Evolutionary conservation across 2,888 invertebrate species (phyloP), one percentile per base, ranked within the genome.

Genomic region (Ormyrus thymus): DNA sequence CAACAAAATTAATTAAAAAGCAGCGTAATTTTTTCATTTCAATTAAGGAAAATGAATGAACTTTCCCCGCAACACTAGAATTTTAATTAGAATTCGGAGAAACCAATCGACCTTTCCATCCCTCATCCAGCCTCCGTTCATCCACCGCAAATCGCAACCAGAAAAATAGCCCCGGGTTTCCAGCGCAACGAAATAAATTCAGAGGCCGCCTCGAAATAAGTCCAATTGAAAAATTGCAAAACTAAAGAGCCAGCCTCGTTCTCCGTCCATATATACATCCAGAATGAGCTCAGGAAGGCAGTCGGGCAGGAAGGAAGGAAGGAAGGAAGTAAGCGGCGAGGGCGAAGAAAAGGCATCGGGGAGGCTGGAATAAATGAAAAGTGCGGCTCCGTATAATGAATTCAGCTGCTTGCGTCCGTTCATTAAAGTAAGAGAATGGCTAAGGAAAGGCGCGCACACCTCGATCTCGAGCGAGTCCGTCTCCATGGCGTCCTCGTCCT

Each of bases 281-380:
- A 71, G 11, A 61, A 9, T n/a, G 50, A 29, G 9, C 29, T 29
- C 29, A 8, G n/a, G 45, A 50, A 53, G 56, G 11, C 29, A 58
- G 29, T 29, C 8, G 11, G 53, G 56, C 1, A 55, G 29, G 29
- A 10, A 69, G 48, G 13, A 65, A 11, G 3, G 29, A 58, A 10
- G 56, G 56, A 58, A 43, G 45, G 1, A 29, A 29, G 29, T 29
- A 29, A 29, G 15, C 51, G 29, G 46, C 2, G 45, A 9, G 55
- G 29, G 53, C 15, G 45, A 77, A 53, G 45, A 64, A 77, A 84
- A 84, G 55, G 87, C 87, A 87, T 29, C 87, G 74, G 64, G 11
- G 15, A 9, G 58, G 29, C 29, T 48, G 61, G 55, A 71, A 77
- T 77, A 77, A 77, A 77, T 66, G 71, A 77, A 77, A 77, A 77